A percentile compares a stretch with the other conserved stretches of the same genome.
phyloP scores from a whole-genome alignment of 2,797 vertebrate species.

The Prunella strophiata region DNA sequence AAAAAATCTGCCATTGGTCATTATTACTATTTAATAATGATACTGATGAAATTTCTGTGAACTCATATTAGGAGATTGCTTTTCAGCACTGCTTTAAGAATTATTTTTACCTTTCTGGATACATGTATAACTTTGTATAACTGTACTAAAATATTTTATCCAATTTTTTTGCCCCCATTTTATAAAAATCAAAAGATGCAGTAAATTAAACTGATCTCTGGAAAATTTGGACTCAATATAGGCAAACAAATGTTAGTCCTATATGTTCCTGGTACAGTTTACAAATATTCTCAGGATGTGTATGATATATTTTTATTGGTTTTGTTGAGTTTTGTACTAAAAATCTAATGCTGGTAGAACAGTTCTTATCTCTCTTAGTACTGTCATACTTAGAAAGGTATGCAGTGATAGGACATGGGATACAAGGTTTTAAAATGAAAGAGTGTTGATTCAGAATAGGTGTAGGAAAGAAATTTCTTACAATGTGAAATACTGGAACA shows the following conservation, averaged over 20 bases:
- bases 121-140: not conserved
- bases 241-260: not conserved
- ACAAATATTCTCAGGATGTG: not conserved
- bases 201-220: not conserved
- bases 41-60: not conserved
- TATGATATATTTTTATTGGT: not conserved
- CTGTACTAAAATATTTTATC: not conserved
- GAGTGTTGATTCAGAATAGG: not conserved
- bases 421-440: not conserved
- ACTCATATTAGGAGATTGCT: not conserved
- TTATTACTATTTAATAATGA: not conserved
- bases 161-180: not conserved
- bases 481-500: not conserved
- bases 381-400: not conserved
- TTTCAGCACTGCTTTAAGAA: not conserved
- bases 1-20: not conserved
- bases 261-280: fast-evolving
- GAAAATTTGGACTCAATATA: not conserved
- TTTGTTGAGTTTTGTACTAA: not conserved
- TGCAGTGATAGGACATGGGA: not conserved
- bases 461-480: not conserved
- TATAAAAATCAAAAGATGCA: not conserved
- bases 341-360: not conserved
- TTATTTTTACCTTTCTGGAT: not conserved
- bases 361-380: not conserved